Evolutionary conservation across 2,888 invertebrate genomes (phyloP).

Genomic region (Drosophila kokeensis): DNA sequence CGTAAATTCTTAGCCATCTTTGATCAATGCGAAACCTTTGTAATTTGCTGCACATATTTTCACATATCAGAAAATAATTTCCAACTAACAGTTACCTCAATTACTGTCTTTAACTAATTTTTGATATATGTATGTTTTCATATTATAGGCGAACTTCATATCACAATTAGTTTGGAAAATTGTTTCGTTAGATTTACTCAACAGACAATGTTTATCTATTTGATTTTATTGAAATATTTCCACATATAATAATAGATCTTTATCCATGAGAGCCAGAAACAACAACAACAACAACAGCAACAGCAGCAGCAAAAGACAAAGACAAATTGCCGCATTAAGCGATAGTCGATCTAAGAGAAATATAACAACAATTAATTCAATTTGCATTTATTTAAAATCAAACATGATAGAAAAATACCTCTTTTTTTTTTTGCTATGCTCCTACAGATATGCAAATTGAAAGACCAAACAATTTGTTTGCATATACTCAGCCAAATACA

Average conservation of each 20-base stretch:
- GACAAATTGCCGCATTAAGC: conserved; percentile 73
- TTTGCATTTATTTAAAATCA: conserved; percentile 68
- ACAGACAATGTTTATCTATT: background rate
- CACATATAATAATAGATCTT: conserved; percentile 53
- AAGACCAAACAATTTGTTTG: conserved; percentile 46
- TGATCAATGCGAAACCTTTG: background rate
- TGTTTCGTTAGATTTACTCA: background rate
- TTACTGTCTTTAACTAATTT: background rate
- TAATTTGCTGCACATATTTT: background rate
- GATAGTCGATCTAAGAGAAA: conserved; percentile 69
- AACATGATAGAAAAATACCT: conserved; percentile 31
- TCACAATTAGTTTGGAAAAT: background rate
- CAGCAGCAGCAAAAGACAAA: conserved; percentile 58
- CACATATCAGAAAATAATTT: background rate
- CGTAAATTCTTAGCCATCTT: too few relatives aligned
- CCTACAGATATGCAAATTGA: conserved; percentile 63
- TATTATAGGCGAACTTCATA: background rate
- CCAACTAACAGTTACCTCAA: background rate
- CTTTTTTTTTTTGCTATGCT: conserved; percentile 59
- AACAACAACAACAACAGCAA: background rate
- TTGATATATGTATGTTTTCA: background rate
- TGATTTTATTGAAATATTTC: conserved; percentile 20
- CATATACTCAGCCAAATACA: background rate
- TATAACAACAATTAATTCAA: conserved; percentile 74
- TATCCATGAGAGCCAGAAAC: conserved; percentile 22